Conservation (phyloP, 2,888 invertebrate species). For the Cyaniris semiargus region DNA sequence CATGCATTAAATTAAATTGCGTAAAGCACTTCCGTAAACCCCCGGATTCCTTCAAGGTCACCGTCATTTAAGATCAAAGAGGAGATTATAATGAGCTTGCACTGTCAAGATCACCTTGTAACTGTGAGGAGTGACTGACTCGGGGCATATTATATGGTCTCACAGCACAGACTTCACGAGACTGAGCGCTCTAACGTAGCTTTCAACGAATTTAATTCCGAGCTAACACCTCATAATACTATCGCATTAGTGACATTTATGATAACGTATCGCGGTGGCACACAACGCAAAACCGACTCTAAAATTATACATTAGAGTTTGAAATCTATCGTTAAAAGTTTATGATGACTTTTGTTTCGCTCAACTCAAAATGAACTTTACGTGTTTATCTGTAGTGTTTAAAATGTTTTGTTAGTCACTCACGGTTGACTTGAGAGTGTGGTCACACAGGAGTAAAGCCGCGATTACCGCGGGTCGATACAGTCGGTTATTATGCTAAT, state of each 20-base stretch:
- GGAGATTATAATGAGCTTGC: not conserved
- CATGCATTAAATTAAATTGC: no score
- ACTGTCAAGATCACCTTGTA: not conserved
- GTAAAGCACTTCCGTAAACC: not conserved
- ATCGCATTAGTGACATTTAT: conserved; percentile 25
- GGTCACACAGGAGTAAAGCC: not conserved
- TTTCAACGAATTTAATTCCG: conserved; percentile 2
- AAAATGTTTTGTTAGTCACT: not conserved
- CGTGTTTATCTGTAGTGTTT: not conserved
- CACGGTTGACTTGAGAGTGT: conserved; percentile 3
- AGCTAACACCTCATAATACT: conserved; percentile 22
- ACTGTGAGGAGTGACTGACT: not conserved
- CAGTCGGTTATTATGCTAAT: not conserved
- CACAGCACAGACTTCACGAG: not conserved
- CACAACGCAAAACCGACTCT: not conserved
- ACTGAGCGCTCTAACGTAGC: not conserved
- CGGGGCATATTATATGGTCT: not conserved
- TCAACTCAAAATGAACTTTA: not conserved
- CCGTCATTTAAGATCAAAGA: not conserved
- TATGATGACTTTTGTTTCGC: not conserved
- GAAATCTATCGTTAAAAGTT: not conserved
- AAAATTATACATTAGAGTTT: not conserved
- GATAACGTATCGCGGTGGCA: not conserved
- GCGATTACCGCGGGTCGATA: conserved; percentile 24
- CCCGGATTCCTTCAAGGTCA: not conserved